phyloP scores from a whole-genome alignment of 2,888 invertebrate species.

The Chymomyza amoena region DNA sequence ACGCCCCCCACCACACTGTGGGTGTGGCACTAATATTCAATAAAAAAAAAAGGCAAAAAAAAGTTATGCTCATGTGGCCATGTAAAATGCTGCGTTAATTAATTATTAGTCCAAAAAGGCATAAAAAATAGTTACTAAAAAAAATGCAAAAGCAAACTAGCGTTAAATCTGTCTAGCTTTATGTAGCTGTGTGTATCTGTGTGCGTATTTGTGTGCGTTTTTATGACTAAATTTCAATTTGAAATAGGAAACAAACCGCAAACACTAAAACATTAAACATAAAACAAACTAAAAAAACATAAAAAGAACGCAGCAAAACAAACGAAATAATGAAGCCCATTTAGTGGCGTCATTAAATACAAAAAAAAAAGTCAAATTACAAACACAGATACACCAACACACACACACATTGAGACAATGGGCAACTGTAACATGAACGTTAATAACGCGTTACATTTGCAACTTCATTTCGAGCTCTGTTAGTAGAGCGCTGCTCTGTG shows the following conservation, averaged over 20 bases:
- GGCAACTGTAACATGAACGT: conserved; percentile 68
- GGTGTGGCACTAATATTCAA: conserved; percentile 62
- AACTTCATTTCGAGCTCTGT: conserved; percentile 54
- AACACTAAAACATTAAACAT: conserved; percentile 16
- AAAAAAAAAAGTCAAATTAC: conserved; percentile 12
- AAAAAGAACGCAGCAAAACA: conserved; percentile 32
- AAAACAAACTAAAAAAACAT: conserved; percentile 31
- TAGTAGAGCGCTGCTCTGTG: neutral
- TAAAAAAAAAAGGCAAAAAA: conserved; percentile 30
- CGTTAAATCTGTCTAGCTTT: conserved; percentile 55
- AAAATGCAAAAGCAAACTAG: conserved; percentile 35
- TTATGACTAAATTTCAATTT: conserved; percentile 72
- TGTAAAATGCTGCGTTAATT: conserved; percentile 63
- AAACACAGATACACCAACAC: neutral
- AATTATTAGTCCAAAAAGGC: conserved; percentile 49
- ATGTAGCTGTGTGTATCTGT: neutral
- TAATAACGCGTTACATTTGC: conserved; percentile 74
- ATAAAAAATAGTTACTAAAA: neutral
- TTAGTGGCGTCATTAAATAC: conserved; percentile 69
- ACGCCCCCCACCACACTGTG: conserved; percentile 20
- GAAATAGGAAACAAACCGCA: conserved; percentile 34
- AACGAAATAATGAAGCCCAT: conserved; percentile 72
- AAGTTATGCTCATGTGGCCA: conserved; percentile 58
- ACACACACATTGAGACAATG: neutral
- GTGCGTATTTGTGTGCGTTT: conserved; percentile 23